phyloP scores from a whole-genome alignment of 2,797 vertebrate species.

The Holocentrus rufus region DNA sequence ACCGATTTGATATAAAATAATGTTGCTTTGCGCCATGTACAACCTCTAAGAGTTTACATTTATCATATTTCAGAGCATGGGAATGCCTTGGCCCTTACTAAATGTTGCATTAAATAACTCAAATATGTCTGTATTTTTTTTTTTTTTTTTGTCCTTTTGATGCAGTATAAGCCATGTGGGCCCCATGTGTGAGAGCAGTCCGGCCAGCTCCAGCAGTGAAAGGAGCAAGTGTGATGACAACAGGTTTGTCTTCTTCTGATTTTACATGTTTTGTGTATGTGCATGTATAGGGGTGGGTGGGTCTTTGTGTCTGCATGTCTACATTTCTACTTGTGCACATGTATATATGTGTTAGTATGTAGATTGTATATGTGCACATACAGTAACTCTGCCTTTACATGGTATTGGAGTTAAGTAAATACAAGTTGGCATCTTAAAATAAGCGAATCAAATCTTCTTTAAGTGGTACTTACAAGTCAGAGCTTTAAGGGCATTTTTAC shows the following conservation, averaged over 20 bases:
- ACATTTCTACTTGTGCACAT: too few relatives aligned
- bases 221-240: constrained; percentile 86
- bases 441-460: too few relatives aligned
- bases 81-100: background rate
- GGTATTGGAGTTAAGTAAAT: too few relatives aligned
- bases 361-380: too few relatives aligned
- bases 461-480: too few relatives aligned
- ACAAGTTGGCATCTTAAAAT: too few relatives aligned
- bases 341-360: too few relatives aligned
- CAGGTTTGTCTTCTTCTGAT: constrained; percentile 81
- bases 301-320: too few relatives aligned
- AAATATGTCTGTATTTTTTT: constrained; percentile 2
- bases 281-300: background rate
- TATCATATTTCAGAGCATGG: background rate
- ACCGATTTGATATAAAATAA: constrained; percentile 5
- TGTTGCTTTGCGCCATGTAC: background rate
- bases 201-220: constrained; percentile 85
- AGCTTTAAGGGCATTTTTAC: too few relatives aligned
- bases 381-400: too few relatives aligned
- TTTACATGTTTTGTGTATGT: background rate
- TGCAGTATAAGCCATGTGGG: constrained; percentile 93
- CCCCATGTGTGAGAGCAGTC: constrained; percentile 93
- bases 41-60: background rate
- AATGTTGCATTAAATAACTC: background rate
- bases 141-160: constrained; percentile 22